phyloP scores from a whole-genome alignment of 2,113 vertebrate species.

The Larimichthys polyactis region DNA sequence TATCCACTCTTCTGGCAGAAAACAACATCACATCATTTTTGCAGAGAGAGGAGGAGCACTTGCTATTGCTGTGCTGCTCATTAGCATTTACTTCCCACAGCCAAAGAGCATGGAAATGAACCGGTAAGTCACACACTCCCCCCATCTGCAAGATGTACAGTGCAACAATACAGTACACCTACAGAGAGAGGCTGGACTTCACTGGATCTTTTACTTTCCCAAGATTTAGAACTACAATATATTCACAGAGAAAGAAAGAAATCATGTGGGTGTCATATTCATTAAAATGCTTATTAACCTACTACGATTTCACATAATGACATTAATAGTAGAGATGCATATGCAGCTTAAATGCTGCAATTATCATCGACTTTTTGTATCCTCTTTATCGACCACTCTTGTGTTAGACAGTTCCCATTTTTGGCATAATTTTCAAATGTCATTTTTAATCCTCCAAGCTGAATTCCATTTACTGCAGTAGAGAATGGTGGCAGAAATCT shows the following conservation, averaged over 20 bases:
- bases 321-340: neutral
- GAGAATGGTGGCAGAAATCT: neutral
- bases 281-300: conserved; percentile 19
- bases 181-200: conserved; percentile 8
- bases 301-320: neutral
- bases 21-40: conserved; percentile 46
- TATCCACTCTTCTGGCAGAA: conserved; percentile 37
- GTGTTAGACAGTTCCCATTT: neutral
- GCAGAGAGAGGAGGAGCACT: conserved; percentile 2
- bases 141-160: conserved; percentile 11
- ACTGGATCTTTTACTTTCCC: neutral
- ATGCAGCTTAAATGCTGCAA: neutral
- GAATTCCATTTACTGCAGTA: neutral
- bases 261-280: neutral
- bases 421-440: neutral
- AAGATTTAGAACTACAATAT: conserved; percentile 8
- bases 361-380: neutral
- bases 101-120: conserved; percentile 33
- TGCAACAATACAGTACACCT: conserved; percentile 10
- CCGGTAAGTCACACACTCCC: conserved; percentile 10
- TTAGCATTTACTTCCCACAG: conserved; percentile 53
- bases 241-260: neutral
- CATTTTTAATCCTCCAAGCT: neutral
- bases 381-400: neutral
- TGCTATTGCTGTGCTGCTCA: conserved; percentile 18